Base-by-base conservation (phyloP, 2,113 vertebrate genomes). In the Tautogolabrus adspersus region DNA sequence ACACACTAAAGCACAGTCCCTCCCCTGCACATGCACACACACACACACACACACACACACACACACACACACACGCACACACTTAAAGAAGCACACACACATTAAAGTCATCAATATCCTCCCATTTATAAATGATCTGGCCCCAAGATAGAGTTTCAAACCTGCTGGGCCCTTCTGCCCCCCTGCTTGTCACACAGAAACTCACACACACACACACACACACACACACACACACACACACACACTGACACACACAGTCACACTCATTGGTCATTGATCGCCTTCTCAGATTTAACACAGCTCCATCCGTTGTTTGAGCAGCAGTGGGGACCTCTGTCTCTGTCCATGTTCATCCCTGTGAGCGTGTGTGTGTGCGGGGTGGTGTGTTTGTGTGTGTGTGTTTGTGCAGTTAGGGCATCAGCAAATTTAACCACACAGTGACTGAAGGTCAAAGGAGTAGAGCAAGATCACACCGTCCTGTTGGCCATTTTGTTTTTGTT, bases 101-200 rank as follows among this genome's bases (percentile, higher is more conserved):
- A 64, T 74, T 74, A 8, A 95, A 94, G 91, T 94, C 93, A 94
- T 94, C 94, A 93, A 95, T 94, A 96, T 95, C 91, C 93, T 90
- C 93, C 93, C 92, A 83, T 93, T 93, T 94, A 92, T 95, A 93
- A 94, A 94, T 96, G 94, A 95, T 94, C 94, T 94, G 95, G 92
- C 76, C 90, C 91, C 37, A 1, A 90, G 79, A 44, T 96, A 76
- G 3, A 83, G 91, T 96, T 95, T 95, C 95, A 55, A 91, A 92
- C 93, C 88, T 90, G 68, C 76, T 92, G 91, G 93, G 92, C 77
- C 82, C 87, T 80, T 87, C 84, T 89, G 84, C 74, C 79, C 85
- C n/a, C 88, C 76, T 79, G 65, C 82, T 74, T 84, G 84, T 87
- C 78, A 70, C 84, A 87, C 76, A 82, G 64, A 80, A 63, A n/a